Percentiles rank a stretch among this genome's conserved stretches.
These are phyloP conservation scores for Anolis carolinensis DNA, from an alignment of 2,113 vertebrate species.

Conservation along the genomic window DNA sequence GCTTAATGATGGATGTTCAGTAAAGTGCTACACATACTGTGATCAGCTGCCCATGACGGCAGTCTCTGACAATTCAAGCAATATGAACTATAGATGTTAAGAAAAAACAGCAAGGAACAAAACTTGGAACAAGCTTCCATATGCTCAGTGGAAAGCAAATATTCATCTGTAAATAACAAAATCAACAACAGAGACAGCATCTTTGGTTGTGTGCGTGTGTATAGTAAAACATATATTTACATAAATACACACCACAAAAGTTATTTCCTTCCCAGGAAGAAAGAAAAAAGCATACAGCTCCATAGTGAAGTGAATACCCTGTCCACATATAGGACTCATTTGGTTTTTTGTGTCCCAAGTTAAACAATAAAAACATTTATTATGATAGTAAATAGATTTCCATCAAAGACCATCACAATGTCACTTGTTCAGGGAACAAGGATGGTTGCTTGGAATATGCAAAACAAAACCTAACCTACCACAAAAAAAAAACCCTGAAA, in stretches of 20 bases:
- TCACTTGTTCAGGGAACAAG: slow-evolving; percentile 42
- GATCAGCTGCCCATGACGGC: not conserved
- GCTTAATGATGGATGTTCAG: not conserved
- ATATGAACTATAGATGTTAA: slow-evolving; percentile 8
- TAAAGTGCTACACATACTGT: not conserved
- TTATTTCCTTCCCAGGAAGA: slow-evolving; percentile 18
- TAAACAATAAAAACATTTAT: slow-evolving; percentile 42
- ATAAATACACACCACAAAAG: not conserved
- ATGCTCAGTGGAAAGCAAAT: slow-evolving; percentile 29
- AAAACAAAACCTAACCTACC: not conserved
- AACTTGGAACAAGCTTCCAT: slow-evolving; percentile 9
- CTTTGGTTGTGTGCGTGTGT: not conserved
- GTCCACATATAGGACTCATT: not conserved
- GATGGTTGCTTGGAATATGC: slow-evolving; percentile 35
- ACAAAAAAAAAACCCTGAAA: slow-evolving; percentile 25
- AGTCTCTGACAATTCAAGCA: slow-evolving; percentile 7
- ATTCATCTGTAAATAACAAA: slow-evolving; percentile 43
- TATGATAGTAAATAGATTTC: slow-evolving; percentile 47
- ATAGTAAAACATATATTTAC: not conserved
- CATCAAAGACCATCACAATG: slow-evolving; percentile 43
- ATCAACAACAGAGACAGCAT: not conserved
- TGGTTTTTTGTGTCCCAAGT: slow-evolving; percentile 34
- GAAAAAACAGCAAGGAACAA: slow-evolving; percentile 26
- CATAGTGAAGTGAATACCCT: slow-evolving; percentile 24
- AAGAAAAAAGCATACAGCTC: not conserved